Percentiles rank a stretch among this genome's conserved stretches.
phyloP scores from a whole-genome alignment of 1,140 invertebrate species.

The Radopholus similis region DNA sequence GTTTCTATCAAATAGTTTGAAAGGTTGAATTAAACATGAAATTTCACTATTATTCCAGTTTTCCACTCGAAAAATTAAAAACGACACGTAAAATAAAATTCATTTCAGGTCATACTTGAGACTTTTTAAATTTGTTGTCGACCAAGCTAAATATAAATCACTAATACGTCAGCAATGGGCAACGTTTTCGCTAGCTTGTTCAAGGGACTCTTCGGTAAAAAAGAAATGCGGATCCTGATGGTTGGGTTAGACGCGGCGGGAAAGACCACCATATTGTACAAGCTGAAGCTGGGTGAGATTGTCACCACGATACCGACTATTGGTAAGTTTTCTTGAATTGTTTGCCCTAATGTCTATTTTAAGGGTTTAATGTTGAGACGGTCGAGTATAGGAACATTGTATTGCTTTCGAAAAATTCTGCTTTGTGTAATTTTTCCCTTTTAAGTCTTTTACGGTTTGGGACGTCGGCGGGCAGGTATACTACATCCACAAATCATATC shows the following conservation, averaged over 20 bases:
- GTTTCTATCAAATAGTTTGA: no score
- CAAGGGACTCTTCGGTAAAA: constrained; percentile 95
- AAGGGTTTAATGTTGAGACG: constrained; percentile 68
- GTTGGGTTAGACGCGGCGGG: constrained; percentile 95
- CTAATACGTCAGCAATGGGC: no score
- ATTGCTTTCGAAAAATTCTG: not conserved
- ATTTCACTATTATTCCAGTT: no score
- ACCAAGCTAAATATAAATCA: no score
- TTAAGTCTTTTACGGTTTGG: constrained; percentile 62
- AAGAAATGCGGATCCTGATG: constrained; percentile 89
- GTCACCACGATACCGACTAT: constrained; percentile 99
- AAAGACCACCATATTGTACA: constrained; percentile 99
- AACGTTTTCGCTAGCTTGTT: constrained; percentile 69
- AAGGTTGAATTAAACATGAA: no score
- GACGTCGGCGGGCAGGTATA: constrained; percentile 64
- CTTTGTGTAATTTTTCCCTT: not conserved
- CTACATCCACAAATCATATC: no score
- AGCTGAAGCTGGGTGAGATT: constrained; percentile 98
- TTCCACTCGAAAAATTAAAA: no score
- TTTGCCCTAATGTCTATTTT: constrained; percentile 34
- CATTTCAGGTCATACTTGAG: no score
- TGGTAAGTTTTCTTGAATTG: constrained; percentile 69
- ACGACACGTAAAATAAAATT: no score
- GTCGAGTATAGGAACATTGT: constrained; percentile 65
- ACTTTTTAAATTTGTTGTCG: no score